Evolutionary conservation across 1,140 invertebrate species (phyloP).

Genomic region (Thaumetopoea pityocampa): DNA sequence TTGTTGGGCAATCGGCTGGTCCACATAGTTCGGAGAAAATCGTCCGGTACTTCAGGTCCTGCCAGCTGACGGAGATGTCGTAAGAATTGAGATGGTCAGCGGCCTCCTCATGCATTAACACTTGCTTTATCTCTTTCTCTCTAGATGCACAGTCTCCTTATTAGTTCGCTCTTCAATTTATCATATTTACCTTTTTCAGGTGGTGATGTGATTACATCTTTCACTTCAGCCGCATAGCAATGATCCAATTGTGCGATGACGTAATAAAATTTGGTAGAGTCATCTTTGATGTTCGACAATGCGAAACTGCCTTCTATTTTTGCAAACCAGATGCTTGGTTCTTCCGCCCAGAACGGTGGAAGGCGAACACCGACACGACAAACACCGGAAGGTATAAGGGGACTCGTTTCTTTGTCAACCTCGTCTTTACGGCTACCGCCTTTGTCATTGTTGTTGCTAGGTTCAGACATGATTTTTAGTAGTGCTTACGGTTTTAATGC

Average conservation of each 20-base stretch:
- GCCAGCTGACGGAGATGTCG: conserved; percentile 15
- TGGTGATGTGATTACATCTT: background rate
- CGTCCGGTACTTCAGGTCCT: conserved; percentile 13
- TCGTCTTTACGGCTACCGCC: too few species aligned
- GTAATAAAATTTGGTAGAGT: too few species aligned
- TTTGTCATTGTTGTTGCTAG: too few species aligned
- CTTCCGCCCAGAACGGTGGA: conserved; percentile 8
- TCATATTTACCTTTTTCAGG: background rate
- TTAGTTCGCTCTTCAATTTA: background rate
- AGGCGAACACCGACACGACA: conserved; percentile 7
- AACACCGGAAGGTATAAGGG: conserved; percentile 12
- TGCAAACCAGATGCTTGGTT: conserved; percentile 6
- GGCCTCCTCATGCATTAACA: conserved; percentile 12
- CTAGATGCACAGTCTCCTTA: too few species aligned
- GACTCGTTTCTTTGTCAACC: too few species aligned
- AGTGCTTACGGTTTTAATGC: too few species aligned
- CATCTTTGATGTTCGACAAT: conserved; percentile 3
- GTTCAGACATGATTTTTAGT: too few species aligned
- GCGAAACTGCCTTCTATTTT: conserved; percentile 7
- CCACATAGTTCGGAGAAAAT: conserved; percentile 10
- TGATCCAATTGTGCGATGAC: too few species aligned
- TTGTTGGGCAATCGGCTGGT: conserved; percentile 3
- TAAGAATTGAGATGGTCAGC: conserved; percentile 16
- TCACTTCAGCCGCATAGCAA: background rate
- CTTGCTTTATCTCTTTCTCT: conserved; percentile 6